Conservation (phyloP, 1,140 invertebrate genomes). For the Anastrepha ludens region DNA sequence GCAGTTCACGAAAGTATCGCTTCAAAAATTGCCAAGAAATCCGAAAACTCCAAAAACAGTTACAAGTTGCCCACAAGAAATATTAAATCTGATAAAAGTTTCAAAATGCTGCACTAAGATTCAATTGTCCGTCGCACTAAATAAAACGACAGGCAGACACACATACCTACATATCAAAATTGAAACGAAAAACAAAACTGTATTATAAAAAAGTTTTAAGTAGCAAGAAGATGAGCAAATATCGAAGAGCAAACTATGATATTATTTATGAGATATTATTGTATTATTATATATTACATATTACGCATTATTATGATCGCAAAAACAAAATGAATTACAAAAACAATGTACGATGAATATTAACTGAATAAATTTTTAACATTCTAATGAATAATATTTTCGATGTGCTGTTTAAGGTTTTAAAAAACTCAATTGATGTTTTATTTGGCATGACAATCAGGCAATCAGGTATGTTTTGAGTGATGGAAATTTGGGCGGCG, state of each 20-base stretch:
- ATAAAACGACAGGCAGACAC: not conserved
- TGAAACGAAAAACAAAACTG: not conserved
- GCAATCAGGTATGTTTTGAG: not conserved
- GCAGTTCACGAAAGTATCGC: not conserved
- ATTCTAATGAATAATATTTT: conserved; percentile 72
- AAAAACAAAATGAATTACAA: not conserved
- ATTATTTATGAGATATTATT: conserved; percentile 46
- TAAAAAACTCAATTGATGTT: conserved; percentile 50
- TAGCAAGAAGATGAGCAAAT: not conserved
- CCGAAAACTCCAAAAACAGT: not conserved
- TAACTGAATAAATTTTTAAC: conserved; percentile 71
- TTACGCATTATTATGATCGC: conserved; percentile 8
- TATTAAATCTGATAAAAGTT: not conserved
- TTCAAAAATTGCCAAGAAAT: not conserved
- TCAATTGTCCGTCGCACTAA: not conserved
- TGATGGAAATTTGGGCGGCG: too few relatives aligned
- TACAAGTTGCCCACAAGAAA: not conserved
- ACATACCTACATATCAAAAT: not conserved
- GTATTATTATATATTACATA: conserved; percentile 37
- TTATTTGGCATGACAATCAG: not conserved
- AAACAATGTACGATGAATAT: conserved; percentile 31
- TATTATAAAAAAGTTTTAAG: not conserved
- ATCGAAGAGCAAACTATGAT: not conserved
- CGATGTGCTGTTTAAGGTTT: conserved; percentile 70
- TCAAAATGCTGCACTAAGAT: not conserved